Conservation (phyloP, 1,140 invertebrate species). For the Paramacrobiotus metropolitanus region DNA sequence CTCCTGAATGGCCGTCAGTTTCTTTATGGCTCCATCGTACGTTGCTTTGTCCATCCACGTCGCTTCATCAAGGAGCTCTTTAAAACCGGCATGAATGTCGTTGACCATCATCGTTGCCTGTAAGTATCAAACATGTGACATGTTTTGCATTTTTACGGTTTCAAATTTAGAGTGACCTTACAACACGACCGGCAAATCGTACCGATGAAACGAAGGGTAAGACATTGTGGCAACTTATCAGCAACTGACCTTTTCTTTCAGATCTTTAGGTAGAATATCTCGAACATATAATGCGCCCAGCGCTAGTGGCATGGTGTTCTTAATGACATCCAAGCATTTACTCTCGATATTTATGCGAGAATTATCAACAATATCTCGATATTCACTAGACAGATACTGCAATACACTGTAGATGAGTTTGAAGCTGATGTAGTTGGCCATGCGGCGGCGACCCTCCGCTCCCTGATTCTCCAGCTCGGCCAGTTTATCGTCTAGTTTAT, state of each 20-base stretch:
- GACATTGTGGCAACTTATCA: too few relatives aligned
- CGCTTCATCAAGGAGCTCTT: not conserved
- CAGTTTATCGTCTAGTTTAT: not conserved
- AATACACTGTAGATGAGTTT: too few relatives aligned
- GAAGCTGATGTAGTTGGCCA: not conserved
- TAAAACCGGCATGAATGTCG: not conserved
- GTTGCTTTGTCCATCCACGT: not conserved
- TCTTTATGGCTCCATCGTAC: not conserved
- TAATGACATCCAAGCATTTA: too few relatives aligned
- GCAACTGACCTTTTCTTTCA: too few relatives aligned
- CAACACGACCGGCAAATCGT: too few relatives aligned
- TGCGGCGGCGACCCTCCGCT: not conserved
- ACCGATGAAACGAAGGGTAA: too few relatives aligned
- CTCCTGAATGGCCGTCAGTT: not conserved
- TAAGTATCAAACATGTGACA: too few relatives aligned
- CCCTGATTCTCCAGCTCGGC: not conserved
- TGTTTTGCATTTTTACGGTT: too few relatives aligned
- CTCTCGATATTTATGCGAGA: too few relatives aligned
- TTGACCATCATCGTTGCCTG: not conserved
- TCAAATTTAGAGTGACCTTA: too few relatives aligned
- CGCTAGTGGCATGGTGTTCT: not conserved
- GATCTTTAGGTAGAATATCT: not conserved
- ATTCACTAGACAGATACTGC: not conserved
- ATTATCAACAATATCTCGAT: too few relatives aligned
- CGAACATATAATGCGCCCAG: not conserved